Conservation (phyloP, 1,140 invertebrate species). For the Lasioglossum baleicum region DNA sequence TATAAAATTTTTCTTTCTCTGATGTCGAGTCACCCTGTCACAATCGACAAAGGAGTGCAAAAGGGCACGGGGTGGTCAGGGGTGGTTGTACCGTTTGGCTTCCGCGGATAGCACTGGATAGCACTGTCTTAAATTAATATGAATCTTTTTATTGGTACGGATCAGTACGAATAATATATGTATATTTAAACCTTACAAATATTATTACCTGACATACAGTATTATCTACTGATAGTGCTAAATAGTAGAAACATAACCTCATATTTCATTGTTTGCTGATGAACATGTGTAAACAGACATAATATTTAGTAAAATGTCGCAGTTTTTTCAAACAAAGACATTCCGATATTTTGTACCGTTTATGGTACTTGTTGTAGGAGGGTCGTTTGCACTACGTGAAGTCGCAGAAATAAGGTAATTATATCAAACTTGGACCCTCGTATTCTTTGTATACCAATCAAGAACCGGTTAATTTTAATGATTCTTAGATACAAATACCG, state of each 20-base stretch:
- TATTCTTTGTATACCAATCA: neutral
- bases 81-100: too few relatives aligned
- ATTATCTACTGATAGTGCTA: neutral
- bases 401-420: constrained; percentile 85
- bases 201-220: too few relatives aligned
- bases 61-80: too few relatives aligned
- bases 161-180: too few relatives aligned
- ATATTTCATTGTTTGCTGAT: neutral
- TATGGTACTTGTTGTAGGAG: constrained; percentile 84
- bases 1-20: too few relatives aligned
- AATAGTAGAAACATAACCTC: neutral
- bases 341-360: constrained; percentile 82
- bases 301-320: constrained; percentile 15
- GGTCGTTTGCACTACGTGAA: constrained; percentile 86
- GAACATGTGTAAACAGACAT: neutral
- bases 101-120: too few relatives aligned
- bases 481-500: constrained; percentile 83
- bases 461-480: neutral
- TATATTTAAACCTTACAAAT: too few relatives aligned
- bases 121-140: too few relatives aligned
- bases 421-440: neutral
- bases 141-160: too few relatives aligned
- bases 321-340: neutral
- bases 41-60: too few relatives aligned
- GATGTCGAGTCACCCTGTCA: too few relatives aligned